These are phyloP conservation scores for Heliconius nattereri DNA, from an alignment of 1,140 invertebrate species.

Conservation along the genomic window DNA sequence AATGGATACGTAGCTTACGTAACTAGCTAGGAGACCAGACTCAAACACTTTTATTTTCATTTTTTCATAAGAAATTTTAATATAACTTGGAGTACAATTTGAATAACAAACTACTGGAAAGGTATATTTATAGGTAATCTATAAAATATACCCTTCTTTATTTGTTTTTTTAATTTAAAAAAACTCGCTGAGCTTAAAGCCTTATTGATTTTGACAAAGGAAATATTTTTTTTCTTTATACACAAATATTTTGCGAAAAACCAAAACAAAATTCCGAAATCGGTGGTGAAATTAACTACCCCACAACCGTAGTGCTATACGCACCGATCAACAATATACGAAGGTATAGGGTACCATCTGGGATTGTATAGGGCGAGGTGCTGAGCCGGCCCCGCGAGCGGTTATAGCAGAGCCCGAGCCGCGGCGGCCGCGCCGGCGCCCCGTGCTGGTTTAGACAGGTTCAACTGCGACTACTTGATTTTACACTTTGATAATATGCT, in stretches of 20 bases:
- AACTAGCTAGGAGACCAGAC: too few relatives aligned
- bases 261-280: conserved; percentile 1
- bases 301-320: conserved; percentile 31
- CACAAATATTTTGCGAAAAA: not conserved
- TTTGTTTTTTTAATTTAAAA: too few relatives aligned
- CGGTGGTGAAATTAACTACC: conserved; percentile 30
- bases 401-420: conserved; percentile 66
- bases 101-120: too few relatives aligned
- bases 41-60: too few relatives aligned
- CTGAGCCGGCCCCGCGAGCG: conserved; percentile 72
- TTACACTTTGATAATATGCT: conserved; percentile 43
- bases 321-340: conserved; percentile 39
- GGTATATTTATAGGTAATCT: too few relatives aligned
- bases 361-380: conserved; percentile 71
- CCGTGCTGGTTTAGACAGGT: conserved; percentile 64
- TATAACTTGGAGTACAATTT: too few relatives aligned
- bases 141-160: too few relatives aligned
- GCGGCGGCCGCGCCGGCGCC: conserved; percentile 36
- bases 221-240: too few relatives aligned
- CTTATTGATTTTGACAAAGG: not conserved
- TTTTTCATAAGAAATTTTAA: too few relatives aligned
- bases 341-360: conserved; percentile 69
- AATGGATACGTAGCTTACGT: too few relatives aligned
- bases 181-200: not conserved
- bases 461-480: conserved; percentile 39